Evolutionary conservation across 2,888 invertebrate genomes (phyloP), one percentile per base, ranked within the genome.

Genomic region (Aleiodes testaceus): DNA sequence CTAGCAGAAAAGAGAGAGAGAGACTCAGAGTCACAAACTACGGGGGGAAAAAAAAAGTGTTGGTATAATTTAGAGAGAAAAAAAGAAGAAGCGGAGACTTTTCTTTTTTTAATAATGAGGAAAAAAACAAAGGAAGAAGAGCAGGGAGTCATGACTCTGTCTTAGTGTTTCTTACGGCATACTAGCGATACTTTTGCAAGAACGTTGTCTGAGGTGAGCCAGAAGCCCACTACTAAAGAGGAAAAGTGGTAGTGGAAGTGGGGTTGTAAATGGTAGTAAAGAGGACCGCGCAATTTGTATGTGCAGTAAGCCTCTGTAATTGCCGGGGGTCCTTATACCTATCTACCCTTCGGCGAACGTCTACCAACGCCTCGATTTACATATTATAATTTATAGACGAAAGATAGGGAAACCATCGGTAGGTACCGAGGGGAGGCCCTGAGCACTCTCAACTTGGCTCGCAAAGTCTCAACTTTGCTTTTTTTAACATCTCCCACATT

Each of bases 241-340:
- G 36, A 36, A 36, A 36, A 36, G 36, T 36, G 36, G 36, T 36
- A 36, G 36, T 36, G 36, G 36, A 1, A 11, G 2, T 14, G 11
- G 70, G 50, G 70, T 70, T 61, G 63, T 65, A 65, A 70, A 70
- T 70, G 65, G 65, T 64, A 65, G 50, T 66, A 66, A 70, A 72
- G 72, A 69, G 69, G 72, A 66, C 66, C 72, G 50, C 52, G 72
- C 66, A 70, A 72, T 72, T 72, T 72, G 72, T 72, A 72, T 72
- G 69, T 72, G 70, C 65, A 72, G 66, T 72, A 72, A 72, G 72
- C 70, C 69, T 70, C 70, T 72, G 70, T 70, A 72, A 72, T 72
- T 72, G 72, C 72, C 66, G 65, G 70, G 36, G 65, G 65, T 65
- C 65, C 50, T 65, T 65, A 65, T 59, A 72, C 65, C 72, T 72